A percentile compares a stretch with the other conserved stretches of the same genome.
phyloP scores from a whole-genome alignment of 2,113 vertebrate genomes.

The Polyodon spathula region DNA sequence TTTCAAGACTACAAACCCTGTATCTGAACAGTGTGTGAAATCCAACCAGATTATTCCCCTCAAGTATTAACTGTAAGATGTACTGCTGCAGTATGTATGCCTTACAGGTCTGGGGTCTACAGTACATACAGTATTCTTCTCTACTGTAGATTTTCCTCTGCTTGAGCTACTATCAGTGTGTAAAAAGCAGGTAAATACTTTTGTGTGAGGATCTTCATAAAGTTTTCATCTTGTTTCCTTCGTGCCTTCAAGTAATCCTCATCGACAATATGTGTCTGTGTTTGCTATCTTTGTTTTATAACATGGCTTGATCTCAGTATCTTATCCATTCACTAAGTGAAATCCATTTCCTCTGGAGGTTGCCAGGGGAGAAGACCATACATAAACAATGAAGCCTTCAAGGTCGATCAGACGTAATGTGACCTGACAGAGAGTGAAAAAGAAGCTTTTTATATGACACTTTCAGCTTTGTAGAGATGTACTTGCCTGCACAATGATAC shows the following conservation, averaged over 20 bases:
- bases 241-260: not conserved
- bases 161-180: too few relatives aligned
- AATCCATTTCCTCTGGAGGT: not conserved
- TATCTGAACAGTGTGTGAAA: too few relatives aligned
- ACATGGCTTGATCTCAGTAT: not conserved
- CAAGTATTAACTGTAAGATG: too few relatives aligned
- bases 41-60: too few relatives aligned
- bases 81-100: too few relatives aligned
- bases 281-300: not conserved
- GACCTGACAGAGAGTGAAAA: constrained; percentile 1
- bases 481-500: not conserved
- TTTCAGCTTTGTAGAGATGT: not conserved
- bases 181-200: too few relatives aligned
- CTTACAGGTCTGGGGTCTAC: too few relatives aligned
- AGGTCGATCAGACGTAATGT: not conserved
- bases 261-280: not conserved
- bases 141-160: too few relatives aligned
- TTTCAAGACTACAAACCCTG: too few relatives aligned
- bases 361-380: not conserved
- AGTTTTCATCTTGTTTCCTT: not conserved
- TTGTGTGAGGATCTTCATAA: not conserved
- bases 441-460: constrained; percentile 1
- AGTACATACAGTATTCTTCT: too few relatives aligned
- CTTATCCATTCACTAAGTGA: constrained; percentile 1
- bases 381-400: constrained; percentile 1